phyloP scores from a whole-genome alignment of 2,113 vertebrate species.

The Gadus chalcogrammus region DNA sequence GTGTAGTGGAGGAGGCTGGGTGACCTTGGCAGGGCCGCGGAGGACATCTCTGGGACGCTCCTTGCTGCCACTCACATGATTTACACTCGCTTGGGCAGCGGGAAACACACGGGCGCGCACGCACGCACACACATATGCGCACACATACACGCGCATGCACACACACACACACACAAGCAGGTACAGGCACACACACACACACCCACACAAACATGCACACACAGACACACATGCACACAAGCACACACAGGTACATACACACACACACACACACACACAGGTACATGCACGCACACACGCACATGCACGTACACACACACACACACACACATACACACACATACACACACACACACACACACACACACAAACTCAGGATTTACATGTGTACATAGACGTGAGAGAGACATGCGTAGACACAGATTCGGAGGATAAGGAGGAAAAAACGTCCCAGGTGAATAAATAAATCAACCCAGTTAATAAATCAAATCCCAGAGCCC shows the following conservation, averaged over 20 bases:
- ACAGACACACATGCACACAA: background rate
- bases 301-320: background rate
- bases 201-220: background rate
- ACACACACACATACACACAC: background rate
- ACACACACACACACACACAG: background rate
- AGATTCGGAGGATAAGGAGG: too few species aligned
- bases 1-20: slow-evolving; percentile 44
- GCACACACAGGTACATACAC: slow-evolving; percentile 1
- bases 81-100: slow-evolving; percentile 4
- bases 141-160: slow-evolving; percentile 3
- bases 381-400: too few species aligned
- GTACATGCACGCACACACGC: slow-evolving; percentile 6
- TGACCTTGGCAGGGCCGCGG: slow-evolving; percentile 67
- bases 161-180: slow-evolving; percentile 13
- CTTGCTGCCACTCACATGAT: slow-evolving; percentile 41
- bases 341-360: slow-evolving; percentile 9
- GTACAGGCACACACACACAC: background rate
- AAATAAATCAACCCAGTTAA: background rate
- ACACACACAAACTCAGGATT: background rate
- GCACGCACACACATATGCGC: slow-evolving; percentile 16
- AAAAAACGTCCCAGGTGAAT: too few species aligned
- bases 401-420: too few species aligned
- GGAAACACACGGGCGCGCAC: background rate
- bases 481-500: background rate
- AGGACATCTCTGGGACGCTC: slow-evolving; percentile 43